These are phyloP conservation scores for Phenacoccus solenopsis DNA, from an alignment of 1,140 invertebrate genomes.

Conservation along the genomic window DNA sequence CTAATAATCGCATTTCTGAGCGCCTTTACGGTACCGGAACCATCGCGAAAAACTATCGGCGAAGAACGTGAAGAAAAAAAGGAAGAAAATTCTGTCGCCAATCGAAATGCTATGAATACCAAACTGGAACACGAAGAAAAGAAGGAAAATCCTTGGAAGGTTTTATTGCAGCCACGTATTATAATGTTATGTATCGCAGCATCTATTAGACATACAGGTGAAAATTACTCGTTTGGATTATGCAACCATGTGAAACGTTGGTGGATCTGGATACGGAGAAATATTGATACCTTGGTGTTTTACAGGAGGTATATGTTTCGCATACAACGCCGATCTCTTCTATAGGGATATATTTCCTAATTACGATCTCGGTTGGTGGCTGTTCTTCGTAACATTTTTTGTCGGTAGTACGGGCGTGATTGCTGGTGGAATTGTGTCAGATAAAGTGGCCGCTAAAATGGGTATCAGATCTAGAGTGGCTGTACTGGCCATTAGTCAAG, in stretches of 20 bases:
- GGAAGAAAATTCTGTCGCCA: slow-evolving; percentile 18
- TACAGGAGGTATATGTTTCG: slow-evolving; percentile 72
- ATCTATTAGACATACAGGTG: slow-evolving; percentile 78
- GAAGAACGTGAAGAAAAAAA: slow-evolving; percentile 41
- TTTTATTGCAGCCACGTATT: slow-evolving; percentile 60
- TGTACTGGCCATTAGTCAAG: slow-evolving; percentile 63
- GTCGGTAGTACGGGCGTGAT: slow-evolving; percentile 79
- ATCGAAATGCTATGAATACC: neutral
- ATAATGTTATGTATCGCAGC: slow-evolving; percentile 72
- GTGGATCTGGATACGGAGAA: neutral
- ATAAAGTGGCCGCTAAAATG: slow-evolving; percentile 76
- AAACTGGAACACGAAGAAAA: slow-evolving; percentile 30
- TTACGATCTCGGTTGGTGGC: slow-evolving; percentile 73
- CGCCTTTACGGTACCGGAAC: slow-evolving; percentile 62
- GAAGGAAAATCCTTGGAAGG: slow-evolving; percentile 50
- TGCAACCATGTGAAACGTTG: neutral
- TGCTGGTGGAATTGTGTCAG: slow-evolving; percentile 73
- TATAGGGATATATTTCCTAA: slow-evolving; percentile 77
- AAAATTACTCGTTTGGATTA: neutral
- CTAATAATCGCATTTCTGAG: slow-evolving; percentile 59
- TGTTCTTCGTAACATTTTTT: slow-evolving; percentile 72
- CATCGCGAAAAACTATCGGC: slow-evolving; percentile 54
- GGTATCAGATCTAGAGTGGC: slow-evolving; percentile 72
- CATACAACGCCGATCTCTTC: slow-evolving; percentile 79
- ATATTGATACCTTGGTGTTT: slow-evolving; percentile 22